Evolutionary conservation across 1,140 invertebrate species (phyloP).

Genomic region (Meloidogyne exigua): DNA sequence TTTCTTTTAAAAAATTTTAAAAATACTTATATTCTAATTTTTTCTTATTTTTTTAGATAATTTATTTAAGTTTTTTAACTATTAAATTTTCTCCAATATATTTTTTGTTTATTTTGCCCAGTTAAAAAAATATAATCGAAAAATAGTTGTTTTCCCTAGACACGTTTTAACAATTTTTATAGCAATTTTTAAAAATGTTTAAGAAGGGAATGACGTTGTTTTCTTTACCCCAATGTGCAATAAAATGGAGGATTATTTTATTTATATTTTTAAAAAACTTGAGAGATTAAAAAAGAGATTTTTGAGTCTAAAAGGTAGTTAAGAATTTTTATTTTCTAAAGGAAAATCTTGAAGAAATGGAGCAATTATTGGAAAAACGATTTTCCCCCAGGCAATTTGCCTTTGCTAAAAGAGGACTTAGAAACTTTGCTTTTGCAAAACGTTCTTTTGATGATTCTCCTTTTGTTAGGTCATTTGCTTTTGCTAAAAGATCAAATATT

Average conservation of each 20-base stretch:
- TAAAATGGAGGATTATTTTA: neutral
- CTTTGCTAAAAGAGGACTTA: constrained; percentile 17
- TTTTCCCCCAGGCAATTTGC: constrained; percentile 15
- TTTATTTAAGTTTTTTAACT: no score
- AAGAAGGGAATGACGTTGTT: neutral
- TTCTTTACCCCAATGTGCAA: neutral
- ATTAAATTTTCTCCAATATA: no score
- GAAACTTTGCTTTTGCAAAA: constrained; percentile 23
- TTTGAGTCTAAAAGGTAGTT: neutral
- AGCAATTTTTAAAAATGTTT: neutral
- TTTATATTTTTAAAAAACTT: no score
- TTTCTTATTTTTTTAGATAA: no score
- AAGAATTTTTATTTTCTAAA: neutral
- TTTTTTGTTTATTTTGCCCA: no score
- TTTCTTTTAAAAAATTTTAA: no score
- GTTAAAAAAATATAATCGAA: neutral
- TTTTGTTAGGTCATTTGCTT: constrained; percentile 19
- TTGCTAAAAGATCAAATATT: constrained; percentile 7
- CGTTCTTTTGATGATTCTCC: neutral
- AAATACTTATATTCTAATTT: no score
- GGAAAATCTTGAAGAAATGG: neutral
- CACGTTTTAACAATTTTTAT: neutral
- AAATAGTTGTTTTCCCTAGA: neutral
- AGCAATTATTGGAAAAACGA: neutral
- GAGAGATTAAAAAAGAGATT: neutral